Conservation (phyloP, 2,797 vertebrate species). For the Atherinosoma microstoma region DNA sequence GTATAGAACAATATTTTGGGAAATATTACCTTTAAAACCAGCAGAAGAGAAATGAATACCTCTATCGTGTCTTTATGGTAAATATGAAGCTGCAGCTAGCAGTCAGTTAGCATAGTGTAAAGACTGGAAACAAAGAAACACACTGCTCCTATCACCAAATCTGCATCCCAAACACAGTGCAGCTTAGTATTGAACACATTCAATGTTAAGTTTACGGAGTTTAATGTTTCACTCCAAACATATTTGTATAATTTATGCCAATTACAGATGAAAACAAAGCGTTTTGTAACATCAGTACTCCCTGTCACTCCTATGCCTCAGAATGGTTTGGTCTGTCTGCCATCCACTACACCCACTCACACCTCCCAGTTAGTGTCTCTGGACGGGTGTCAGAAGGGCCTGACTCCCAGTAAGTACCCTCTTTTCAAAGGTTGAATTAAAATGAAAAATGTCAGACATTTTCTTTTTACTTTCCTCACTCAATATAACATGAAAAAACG, state of each 20-base stretch:
- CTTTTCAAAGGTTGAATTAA: too few species aligned
- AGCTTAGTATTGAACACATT: background rate
- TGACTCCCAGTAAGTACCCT: too few species aligned
- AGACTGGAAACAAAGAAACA: constrained; percentile 1
- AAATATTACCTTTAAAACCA: constrained; percentile 8
- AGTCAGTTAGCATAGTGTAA: background rate
- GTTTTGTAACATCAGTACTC: too few species aligned
- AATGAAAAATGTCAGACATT: background rate
- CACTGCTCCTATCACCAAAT: background rate
- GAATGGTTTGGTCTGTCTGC: background rate
- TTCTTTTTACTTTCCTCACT: too few species aligned
- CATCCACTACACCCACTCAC: background rate
- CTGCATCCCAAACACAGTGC: background rate
- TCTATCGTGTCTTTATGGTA: background rate
- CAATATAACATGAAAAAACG: too few species aligned
- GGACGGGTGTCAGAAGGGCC: too few species aligned
- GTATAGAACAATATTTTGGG: constrained; percentile 7
- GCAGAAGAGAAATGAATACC: background rate
- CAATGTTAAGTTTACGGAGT: background rate
- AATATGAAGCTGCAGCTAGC: constrained; percentile 14
- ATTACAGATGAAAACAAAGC: background rate
- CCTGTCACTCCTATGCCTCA: background rate
- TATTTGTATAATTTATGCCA: background rate
- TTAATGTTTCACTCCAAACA: too few species aligned
- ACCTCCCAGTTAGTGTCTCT: too few species aligned